phyloP scores from a whole-genome alignment of 2,797 vertebrate genomes.

The Aselliscus stoliczkanus region DNA sequence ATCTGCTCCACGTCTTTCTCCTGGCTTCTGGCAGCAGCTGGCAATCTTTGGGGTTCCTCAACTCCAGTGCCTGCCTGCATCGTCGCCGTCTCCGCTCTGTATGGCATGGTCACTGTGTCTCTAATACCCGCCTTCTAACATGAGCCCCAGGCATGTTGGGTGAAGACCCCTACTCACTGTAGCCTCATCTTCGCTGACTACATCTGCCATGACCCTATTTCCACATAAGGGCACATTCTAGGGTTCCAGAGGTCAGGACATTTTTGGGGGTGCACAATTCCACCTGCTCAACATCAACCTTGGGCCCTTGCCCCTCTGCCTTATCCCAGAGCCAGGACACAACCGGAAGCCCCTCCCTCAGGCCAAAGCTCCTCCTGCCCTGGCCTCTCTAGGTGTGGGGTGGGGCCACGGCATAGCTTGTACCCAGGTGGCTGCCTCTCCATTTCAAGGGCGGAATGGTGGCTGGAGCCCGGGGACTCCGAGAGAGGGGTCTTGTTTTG shows the following conservation, averaged over 20 bases:
- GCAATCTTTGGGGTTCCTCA: accelerated
- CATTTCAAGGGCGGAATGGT: not conserved
- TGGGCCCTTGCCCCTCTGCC: not conserved
- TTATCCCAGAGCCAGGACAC: not conserved
- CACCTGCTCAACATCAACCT: not conserved
- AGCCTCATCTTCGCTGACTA: not conserved
- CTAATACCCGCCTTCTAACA: not conserved
- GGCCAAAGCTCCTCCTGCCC: not conserved
- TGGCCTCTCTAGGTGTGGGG: too few relatives aligned
- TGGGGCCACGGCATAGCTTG: accelerated
- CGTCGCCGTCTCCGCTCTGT: accelerated
- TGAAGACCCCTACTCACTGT: not conserved
- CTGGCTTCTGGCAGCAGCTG: accelerated
- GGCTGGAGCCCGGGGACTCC: not conserved
- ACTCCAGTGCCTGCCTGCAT: accelerated
- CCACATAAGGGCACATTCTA: not conserved
- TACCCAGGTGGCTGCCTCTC: not conserved
- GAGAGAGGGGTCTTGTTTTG: not conserved
- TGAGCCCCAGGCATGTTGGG: not conserved
- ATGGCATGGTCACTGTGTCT: too few relatives aligned
- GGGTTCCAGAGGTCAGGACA: not conserved
- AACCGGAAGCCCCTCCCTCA: not conserved
- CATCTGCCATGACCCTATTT: not conserved
- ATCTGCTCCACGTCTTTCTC: not conserved
- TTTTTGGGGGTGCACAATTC: not conserved